Percentiles rank a stretch among this genome's conserved stretches.
These are phyloP conservation scores for Drosophila persimilis DNA, from an alignment of 1,140 invertebrate species.

Conservation along the genomic window DNA sequence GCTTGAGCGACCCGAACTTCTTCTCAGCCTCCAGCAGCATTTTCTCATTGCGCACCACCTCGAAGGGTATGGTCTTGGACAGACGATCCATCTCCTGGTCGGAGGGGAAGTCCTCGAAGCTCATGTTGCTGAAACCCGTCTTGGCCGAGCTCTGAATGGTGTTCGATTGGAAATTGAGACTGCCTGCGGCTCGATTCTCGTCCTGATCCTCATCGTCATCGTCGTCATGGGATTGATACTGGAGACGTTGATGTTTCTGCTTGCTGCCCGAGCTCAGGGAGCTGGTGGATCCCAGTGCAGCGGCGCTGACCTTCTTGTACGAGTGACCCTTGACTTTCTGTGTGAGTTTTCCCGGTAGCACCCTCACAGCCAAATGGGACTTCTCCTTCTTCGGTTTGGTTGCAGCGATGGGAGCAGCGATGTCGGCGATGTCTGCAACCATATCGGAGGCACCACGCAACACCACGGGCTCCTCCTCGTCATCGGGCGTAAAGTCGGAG, in stretches of 20 bases:
- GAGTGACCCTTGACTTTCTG: slow-evolving; percentile 80
- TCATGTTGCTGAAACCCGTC: slow-evolving; percentile 90
- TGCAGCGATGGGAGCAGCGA: slow-evolving; percentile 1
- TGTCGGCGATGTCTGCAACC: slow-evolving; percentile 43
- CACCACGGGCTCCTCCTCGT: slow-evolving; percentile 82
- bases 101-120: slow-evolving; percentile 90
- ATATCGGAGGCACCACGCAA: slow-evolving; percentile 64
- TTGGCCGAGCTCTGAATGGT: slow-evolving; percentile 82
- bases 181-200: slow-evolving; percentile 49
- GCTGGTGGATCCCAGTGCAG: slow-evolving; percentile 63
- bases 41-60: slow-evolving; percentile 85
- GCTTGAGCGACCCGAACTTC: slow-evolving; percentile 86
- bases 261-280: slow-evolving; percentile 72
- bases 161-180: slow-evolving; percentile 76
- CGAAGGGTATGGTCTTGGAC: slow-evolving; percentile 85
- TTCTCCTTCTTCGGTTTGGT: slow-evolving; percentile 79
- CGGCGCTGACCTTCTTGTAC: slow-evolving; percentile 70
- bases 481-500: slow-evolving; percentile 80
- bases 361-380: slow-evolving; percentile 76
- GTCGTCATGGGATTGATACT: slow-evolving; percentile 76
- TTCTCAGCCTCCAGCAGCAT: slow-evolving; percentile 85
- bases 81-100: slow-evolving; percentile 84
- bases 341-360: slow-evolving; percentile 73
- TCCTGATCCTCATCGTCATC: slow-evolving; percentile 67
- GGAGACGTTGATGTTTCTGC: slow-evolving; percentile 75